Percentiles rank a stretch among this genome's conserved stretches.
Conservation (phyloP, 64 coral and sea anemone genomes). For the Exaiptasia diaphana region DNA sequence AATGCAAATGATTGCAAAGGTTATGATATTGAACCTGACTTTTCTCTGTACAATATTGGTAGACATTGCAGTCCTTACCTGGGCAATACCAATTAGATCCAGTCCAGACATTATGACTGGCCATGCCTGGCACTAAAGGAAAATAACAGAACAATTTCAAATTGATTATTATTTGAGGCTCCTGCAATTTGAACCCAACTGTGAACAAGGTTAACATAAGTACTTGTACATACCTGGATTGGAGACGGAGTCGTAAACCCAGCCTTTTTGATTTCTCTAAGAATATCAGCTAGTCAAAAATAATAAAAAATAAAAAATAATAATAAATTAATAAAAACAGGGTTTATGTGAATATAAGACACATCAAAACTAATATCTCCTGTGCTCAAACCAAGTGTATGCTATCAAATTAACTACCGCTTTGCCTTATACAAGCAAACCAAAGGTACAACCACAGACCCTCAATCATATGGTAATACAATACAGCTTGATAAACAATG, state of each 20-base stretch:
- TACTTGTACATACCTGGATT: constrained; percentile 66
- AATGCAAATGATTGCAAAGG: too few relatives aligned
- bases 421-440: too few relatives aligned
- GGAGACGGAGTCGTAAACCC: constrained; percentile 85
- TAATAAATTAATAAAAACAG: neutral
- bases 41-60: too few relatives aligned
- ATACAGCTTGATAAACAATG: too few relatives aligned
- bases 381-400: too few relatives aligned
- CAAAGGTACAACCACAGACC: too few relatives aligned
- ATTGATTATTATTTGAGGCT: neutral
- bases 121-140: constrained; percentile 92
- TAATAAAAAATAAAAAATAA: neutral
- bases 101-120: constrained; percentile 85
- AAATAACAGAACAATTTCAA: neutral
- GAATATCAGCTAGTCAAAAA: constrained; percentile 75
- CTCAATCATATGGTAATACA: too few relatives aligned
- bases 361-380: neutral
- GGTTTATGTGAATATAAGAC: neutral
- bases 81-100: constrained; percentile 94
- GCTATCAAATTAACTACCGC: too few relatives aligned
- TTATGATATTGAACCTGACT: too few relatives aligned
- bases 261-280: constrained; percentile 81
- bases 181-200: neutral
- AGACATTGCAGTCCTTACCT: constrained; percentile 62
- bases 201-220: neutral